These are phyloP conservation scores for Tiliacea aurago DNA, from an alignment of 2,888 invertebrate species.

Conservation along the genomic window DNA sequence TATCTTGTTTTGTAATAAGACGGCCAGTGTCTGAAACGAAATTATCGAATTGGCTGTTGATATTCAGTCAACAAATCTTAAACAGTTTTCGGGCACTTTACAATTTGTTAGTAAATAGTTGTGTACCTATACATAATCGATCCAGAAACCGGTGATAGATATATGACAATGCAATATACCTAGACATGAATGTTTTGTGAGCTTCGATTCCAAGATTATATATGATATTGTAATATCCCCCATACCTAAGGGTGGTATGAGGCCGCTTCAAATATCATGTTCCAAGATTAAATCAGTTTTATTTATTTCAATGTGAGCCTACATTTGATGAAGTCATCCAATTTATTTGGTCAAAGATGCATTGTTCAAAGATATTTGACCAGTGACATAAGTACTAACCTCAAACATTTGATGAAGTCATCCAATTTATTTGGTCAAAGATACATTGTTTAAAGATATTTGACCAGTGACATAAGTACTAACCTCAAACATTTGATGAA, in stretches of 20 bases:
- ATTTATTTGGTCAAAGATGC: background rate
- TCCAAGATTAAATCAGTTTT: background rate
- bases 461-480: background rate
- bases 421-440: background rate
- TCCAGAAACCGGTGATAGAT: background rate
- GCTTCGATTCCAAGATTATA: background rate
- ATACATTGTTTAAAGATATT: background rate
- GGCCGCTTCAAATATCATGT: background rate
- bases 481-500: no score
- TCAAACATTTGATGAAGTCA: no score
- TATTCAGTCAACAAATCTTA: background rate
- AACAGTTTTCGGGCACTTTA: background rate
- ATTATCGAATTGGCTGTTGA: background rate
- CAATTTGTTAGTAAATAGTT: background rate
- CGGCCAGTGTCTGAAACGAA: background rate
- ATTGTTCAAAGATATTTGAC: background rate
- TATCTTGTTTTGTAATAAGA: no score
- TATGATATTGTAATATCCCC: background rate
- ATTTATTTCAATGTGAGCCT: background rate
- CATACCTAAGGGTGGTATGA: background rate
- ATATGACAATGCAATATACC: background rate
- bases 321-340: background rate
- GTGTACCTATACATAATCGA: no score
- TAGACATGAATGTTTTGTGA: background rate
- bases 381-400: background rate